A percentile compares a stretch with the other conserved stretches of the same genome.
Conservation (phyloP, 2,888 invertebrate species). For the Phaedon cochleariae region DNA sequence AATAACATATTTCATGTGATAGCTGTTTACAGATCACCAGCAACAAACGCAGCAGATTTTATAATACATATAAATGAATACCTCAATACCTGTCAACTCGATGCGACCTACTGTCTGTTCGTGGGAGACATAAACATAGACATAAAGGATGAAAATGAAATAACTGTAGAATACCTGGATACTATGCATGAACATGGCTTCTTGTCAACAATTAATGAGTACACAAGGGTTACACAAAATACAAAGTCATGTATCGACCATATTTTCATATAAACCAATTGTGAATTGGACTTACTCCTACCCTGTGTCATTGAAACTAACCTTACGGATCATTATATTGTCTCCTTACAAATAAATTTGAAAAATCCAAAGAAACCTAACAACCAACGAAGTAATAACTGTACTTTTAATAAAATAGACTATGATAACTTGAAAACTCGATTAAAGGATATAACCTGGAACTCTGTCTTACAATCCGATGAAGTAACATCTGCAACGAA, state of each 20-base stretch:
- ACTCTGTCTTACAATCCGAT: not conserved
- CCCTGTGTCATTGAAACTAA: conserved; percentile 2
- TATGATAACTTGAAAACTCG: not conserved
- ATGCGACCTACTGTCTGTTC: not conserved
- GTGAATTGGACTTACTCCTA: not conserved
- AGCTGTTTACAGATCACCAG: not conserved
- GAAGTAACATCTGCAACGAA: too few relatives aligned
- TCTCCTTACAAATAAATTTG: not conserved
- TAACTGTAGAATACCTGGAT: not conserved
- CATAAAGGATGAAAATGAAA: conserved; percentile 3
- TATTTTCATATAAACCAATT: conserved; percentile 1
- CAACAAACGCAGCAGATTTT: not conserved
- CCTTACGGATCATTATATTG: not conserved
- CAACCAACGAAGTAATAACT: not conserved
- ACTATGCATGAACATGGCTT: not conserved
- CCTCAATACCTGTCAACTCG: not conserved
- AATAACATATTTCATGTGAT: not conserved
- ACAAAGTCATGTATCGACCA: not conserved
- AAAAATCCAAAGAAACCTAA: not conserved
- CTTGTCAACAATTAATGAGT: not conserved
- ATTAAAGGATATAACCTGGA: not conserved
- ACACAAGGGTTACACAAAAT: not conserved
- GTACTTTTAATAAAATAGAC: not conserved
- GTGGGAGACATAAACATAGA: not conserved
- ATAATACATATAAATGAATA: too few relatives aligned